phyloP scores from a whole-genome alignment of 2,797 vertebrate species.

The Danio choprae region DNA sequence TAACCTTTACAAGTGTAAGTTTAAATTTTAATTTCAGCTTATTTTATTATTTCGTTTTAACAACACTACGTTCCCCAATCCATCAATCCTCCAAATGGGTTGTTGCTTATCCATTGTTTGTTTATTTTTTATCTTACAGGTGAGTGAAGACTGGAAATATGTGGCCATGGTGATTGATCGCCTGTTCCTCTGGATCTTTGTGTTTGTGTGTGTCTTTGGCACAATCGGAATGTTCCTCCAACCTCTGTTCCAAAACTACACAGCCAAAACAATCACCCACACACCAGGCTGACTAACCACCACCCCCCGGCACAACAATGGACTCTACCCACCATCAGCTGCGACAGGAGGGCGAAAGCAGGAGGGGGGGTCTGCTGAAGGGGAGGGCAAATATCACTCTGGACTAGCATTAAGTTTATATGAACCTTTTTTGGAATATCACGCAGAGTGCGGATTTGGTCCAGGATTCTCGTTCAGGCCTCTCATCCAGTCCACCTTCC shows the following conservation, averaged over 20 bases:
- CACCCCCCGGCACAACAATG: constrained; percentile 43
- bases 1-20: no score
- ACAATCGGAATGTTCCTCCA: constrained; percentile 97
- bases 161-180: constrained; percentile 99
- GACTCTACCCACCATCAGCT: constrained; percentile 64
- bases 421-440: constrained; percentile 65
- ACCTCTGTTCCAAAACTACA: constrained; percentile 96
- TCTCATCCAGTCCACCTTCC: constrained; percentile 53
- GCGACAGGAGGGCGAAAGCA: constrained; percentile 61
- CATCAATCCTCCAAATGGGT: no score
- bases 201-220: constrained; percentile 95
- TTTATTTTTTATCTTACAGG: constrained; percentile 74
- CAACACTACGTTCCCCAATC: background rate
- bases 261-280: constrained; percentile 81
- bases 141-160: constrained; percentile 98
- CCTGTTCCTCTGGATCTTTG: constrained; percentile 96
- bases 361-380: constrained; percentile 43
- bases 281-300: constrained; percentile 75
- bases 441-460: constrained; percentile 55
- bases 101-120: background rate
- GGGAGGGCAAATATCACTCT: constrained; percentile 62
- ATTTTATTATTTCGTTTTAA: no score
- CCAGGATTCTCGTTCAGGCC: constrained; percentile 30
- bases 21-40: no score
- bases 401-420: constrained; percentile 73